phyloP scores from a whole-genome alignment of 2,797 vertebrate genomes.

The Neosalanx taihuensis region DNA sequence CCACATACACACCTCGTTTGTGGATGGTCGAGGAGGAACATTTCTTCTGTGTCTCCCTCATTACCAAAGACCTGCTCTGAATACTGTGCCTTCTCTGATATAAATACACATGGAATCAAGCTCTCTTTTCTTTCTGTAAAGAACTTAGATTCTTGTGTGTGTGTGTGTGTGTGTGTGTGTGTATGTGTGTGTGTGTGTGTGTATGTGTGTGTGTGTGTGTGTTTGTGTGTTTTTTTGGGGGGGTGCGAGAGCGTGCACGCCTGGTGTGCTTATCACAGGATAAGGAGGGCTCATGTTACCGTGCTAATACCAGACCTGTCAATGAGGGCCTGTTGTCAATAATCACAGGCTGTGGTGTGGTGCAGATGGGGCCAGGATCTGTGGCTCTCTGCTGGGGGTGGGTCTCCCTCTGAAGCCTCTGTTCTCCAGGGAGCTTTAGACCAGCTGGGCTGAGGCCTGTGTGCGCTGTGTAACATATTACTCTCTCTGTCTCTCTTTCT shows the following conservation, averaged over 20 bases:
- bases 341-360: slow-evolving; percentile 16
- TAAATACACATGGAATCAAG: not conserved
- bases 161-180: no score
- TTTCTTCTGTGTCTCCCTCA: not conserved
- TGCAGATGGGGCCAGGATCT: not conserved
- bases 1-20: not conserved
- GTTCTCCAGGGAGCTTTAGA: not conserved
- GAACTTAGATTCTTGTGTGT: not conserved
- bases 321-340: slow-evolving; percentile 32
- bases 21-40: not conserved
- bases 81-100: not conserved
- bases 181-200: no score
- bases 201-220: not conserved
- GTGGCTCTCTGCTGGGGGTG: not conserved
- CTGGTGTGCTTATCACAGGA: not conserved
- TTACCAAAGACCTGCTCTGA: not conserved
- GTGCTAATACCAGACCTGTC: slow-evolving; percentile 22
- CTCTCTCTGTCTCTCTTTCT: not conserved
- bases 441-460: not conserved
- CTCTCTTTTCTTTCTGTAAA: not conserved
- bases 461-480: not conserved
- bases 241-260: not conserved
- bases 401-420: no score
- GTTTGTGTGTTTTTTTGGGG: slow-evolving; percentile 5
- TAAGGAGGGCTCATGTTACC: slow-evolving; percentile 9